phyloP scores from a whole-genome alignment of 1,140 invertebrate genomes.

The Drosophila cardini region DNA sequence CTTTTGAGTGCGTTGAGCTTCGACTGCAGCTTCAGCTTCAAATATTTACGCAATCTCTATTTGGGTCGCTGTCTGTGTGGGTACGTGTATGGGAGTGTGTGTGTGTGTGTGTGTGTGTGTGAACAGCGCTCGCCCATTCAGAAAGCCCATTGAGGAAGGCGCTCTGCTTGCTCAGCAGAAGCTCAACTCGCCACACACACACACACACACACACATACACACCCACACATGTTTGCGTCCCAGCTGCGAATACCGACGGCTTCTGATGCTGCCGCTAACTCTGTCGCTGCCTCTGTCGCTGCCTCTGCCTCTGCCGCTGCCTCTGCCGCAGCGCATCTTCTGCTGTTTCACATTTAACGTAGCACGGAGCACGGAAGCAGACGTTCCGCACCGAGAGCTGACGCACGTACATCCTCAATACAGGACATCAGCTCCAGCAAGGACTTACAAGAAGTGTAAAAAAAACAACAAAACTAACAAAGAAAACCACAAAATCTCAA shows the following conservation, averaged over 20 bases:
- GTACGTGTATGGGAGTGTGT: not conserved
- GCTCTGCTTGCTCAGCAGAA: slow-evolving; percentile 15
- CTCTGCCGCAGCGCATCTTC: slow-evolving; percentile 43
- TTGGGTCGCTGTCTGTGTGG: not conserved
- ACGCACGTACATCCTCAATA: slow-evolving; percentile 34
- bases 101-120: slow-evolving; percentile 3
- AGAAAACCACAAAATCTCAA: not conserved
- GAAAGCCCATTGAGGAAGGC: slow-evolving; percentile 49
- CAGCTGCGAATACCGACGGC: slow-evolving; percentile 40
- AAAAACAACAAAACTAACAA: not conserved
- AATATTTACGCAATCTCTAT: slow-evolving; percentile 28
- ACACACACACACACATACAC: not conserved
- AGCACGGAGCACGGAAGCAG: slow-evolving; percentile 47
- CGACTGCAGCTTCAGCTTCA: slow-evolving; percentile 16
- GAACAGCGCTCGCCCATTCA: slow-evolving; percentile 37
- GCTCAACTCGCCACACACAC: slow-evolving; percentile 11
- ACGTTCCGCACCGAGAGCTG: slow-evolving; percentile 36
- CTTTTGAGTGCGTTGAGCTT: slow-evolving; percentile 11
- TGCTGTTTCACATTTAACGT: slow-evolving; percentile 51
- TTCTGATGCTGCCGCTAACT: not conserved
- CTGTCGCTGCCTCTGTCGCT: no score
- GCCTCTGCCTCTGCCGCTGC: not conserved
- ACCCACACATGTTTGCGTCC: slow-evolving; percentile 3
- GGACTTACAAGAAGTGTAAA: slow-evolving; percentile 22
- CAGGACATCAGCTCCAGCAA: slow-evolving; percentile 4